Evolutionary conservation across 2,888 invertebrate genomes (phyloP), one percentile per base, ranked within the genome.

Genomic region (Cylindroiulus punctatus): DNA sequence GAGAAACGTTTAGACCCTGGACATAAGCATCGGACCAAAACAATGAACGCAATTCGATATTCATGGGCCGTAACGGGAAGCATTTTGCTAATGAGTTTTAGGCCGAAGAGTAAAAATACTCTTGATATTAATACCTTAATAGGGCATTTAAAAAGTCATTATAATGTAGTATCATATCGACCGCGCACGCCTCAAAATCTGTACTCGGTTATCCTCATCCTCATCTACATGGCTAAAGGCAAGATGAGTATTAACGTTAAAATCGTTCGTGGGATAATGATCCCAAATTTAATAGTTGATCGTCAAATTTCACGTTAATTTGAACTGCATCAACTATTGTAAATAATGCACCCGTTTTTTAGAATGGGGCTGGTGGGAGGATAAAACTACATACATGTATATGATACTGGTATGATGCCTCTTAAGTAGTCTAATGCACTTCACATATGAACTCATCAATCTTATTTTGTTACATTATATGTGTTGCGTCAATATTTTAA

Each of bases 111-210:
- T 65, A 65, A 65, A 65, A 65, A 65, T 65, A 26, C 14, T 10
- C 65, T 65, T 65, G 65, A 65, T 65, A 65, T 65, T 65, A 65
- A 65, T 65, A 65, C 26, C 65, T 65, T 65, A 26, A 65, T 65
- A 65, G 65, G 65, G 65, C 65, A 65, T 65, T 65, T 65, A 65
- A 65, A 65, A 65, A 65, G 65, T 65, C 65, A 26, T 65, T 65
- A 65, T 26, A 65, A 65, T n/a, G n/a, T 65, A 65, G 65, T 65
- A 65, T 7, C 65, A 65, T n/a, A n/a, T 65, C 65, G 65, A 65
- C 65, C 65, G 65, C 26, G 26, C 26, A 10, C 26, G 26, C 26
- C 22, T 65, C 26, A 65, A 65, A n/a, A 65, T 65, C 65, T 65
- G 8, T 26, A 65, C 65, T 65, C 26, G 22, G 26, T 65, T 26